phyloP scores from a whole-genome alignment of 2,113 vertebrate species.

The Vanacampus margaritifer region DNA sequence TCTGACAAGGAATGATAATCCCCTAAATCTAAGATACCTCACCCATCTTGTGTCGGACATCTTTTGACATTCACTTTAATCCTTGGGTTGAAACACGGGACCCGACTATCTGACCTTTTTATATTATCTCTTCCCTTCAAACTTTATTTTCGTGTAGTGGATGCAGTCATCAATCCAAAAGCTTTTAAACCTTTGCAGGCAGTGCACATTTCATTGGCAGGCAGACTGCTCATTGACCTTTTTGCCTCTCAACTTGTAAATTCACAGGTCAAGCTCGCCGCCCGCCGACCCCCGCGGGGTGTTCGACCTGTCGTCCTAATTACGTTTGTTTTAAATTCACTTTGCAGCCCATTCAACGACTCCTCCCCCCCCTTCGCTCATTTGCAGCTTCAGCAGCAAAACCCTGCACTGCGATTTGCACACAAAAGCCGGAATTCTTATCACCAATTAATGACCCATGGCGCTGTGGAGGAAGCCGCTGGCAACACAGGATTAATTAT shows the following conservation, averaged over 20 bases:
- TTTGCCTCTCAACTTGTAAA: constrained; percentile 8
- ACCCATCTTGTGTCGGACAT: no score
- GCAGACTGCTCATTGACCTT: background rate
- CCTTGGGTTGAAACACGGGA: background rate
- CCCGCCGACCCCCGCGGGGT: background rate
- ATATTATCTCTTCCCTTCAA: background rate
- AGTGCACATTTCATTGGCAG: background rate
- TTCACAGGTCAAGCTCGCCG: background rate
- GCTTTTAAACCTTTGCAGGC: background rate
- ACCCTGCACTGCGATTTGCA: constrained; percentile 16
- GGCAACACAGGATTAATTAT: constrained; percentile 30
- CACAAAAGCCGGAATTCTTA: constrained; percentile 22
- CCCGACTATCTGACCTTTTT: background rate
- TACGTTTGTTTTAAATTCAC: constrained; percentile 18
- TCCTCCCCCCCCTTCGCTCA: background rate
- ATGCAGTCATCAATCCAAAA: constrained; percentile 3
- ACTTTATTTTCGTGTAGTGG: background rate
- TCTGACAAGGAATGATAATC: no score
- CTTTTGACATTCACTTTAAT: background rate
- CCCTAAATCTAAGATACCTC: no score
- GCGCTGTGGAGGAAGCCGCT: constrained; percentile 19
- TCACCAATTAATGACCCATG: constrained; percentile 30
- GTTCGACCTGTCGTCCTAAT: background rate
- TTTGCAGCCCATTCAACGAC: background rate
- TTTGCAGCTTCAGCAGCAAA: constrained; percentile 16